Percentiles rank a stretch among this genome's conserved stretches.
Conservation (phyloP, 2,113 vertebrate genomes). For the Echinops telfairi region DNA sequence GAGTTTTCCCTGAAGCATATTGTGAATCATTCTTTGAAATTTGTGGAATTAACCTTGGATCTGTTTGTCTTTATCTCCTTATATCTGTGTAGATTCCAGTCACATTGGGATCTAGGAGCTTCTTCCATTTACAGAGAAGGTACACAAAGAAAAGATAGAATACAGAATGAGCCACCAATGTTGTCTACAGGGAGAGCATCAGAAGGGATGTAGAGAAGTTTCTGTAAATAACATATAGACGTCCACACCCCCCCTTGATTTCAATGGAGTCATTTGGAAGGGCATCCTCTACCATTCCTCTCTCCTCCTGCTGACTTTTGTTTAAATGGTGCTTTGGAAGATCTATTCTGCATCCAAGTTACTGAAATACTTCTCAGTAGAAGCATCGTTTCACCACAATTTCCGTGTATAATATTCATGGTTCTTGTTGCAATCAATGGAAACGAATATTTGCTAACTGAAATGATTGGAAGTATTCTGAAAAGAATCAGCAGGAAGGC, state of each 20-base stretch:
- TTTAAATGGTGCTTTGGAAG: conserved; percentile 5
- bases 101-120: neutral
- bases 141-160: neutral
- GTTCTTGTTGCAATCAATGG: conserved; percentile 34
- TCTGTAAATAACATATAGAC: neutral
- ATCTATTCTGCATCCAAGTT: conserved; percentile 35
- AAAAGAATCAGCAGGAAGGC: neutral
- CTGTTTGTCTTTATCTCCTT: conserved; percentile 36
- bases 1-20: conserved; percentile 36
- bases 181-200: neutral
- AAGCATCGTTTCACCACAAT: conserved; percentile 46
- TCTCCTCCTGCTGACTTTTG: neutral
- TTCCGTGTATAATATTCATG: conserved; percentile 17
- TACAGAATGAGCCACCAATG: neutral
- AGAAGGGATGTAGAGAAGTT: neutral
- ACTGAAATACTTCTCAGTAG: conserved; percentile 23
- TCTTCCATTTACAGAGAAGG: neutral
- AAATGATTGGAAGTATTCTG: conserved; percentile 22
- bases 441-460: neutral
- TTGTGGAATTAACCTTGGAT: neutral
- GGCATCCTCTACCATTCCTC: neutral
- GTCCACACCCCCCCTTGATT: neutral
- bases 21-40: conserved; percentile 39
- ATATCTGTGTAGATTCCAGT: neutral
- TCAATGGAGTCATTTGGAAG: neutral